Conservation (phyloP, 2,888 invertebrate genomes). For the Notodonta dromedarius region DNA sequence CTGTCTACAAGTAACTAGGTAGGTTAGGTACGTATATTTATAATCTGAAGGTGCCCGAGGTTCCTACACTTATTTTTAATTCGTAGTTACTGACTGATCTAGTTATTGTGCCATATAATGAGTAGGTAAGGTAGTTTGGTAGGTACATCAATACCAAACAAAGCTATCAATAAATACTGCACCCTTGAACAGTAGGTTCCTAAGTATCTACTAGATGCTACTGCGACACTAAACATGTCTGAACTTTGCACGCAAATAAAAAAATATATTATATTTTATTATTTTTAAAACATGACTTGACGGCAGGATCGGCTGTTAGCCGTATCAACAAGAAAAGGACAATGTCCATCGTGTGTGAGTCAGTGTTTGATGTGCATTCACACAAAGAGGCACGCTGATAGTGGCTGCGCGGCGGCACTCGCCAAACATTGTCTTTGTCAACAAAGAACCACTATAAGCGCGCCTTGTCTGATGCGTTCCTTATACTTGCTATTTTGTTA, state of each 20-base stretch:
- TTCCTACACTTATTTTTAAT: too few species aligned
- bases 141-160: too few species aligned
- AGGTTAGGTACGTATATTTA: too few species aligned
- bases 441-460: background rate
- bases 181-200: too few species aligned
- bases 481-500: background rate
- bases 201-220: too few species aligned
- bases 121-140: too few species aligned
- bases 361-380: conserved; percentile 19
- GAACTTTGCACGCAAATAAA: background rate
- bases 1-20: too few species aligned
- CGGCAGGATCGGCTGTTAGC: background rate
- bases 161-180: too few species aligned
- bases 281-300: conserved; percentile 1
- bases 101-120: too few species aligned
- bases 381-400: conserved; percentile 31
- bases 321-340: conserved; percentile 20
- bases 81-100: too few species aligned
- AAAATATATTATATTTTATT: background rate
- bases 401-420: conserved; percentile 9
- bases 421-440: conserved; percentile 26
- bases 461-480: background rate
- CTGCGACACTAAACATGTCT: background rate
- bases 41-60: too few species aligned
- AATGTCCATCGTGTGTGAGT: conserved; percentile 35